phyloP scores from a whole-genome alignment of 92 coral and sea anemone genomes.

The Epizoanthus rinbou region DNA sequence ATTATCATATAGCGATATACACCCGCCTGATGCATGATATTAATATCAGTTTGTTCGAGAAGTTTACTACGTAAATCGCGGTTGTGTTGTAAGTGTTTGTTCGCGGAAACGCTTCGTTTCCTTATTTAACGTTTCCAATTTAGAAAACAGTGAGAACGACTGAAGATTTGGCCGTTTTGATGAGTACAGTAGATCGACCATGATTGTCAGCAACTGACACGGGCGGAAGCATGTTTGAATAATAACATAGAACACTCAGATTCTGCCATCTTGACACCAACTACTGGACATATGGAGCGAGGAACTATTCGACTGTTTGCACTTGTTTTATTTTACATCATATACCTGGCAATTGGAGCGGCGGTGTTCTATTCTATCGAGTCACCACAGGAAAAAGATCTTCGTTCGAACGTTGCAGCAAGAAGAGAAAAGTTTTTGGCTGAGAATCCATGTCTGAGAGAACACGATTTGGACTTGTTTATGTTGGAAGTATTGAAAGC shows the following conservation, averaged over 20 bases:
- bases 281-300: conserved; percentile 18
- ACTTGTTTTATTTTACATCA: conserved; percentile 20
- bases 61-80: background rate
- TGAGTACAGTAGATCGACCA: background rate
- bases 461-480: conserved; percentile 19
- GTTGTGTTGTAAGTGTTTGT: conserved; percentile 9
- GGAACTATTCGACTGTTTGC: conserved; percentile 23
- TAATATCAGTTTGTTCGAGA: background rate
- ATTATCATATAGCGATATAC: conserved; percentile 9
- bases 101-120: conserved; percentile 21
- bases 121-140: background rate
- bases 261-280: background rate
- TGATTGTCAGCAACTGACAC: conserved; percentile 14
- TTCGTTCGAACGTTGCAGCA: conserved; percentile 6
- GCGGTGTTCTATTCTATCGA: conserved; percentile 36
- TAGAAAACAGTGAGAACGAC: background rate
- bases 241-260: too few species aligned
- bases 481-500: conserved; percentile 26
- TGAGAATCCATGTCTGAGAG: conserved; percentile 29
- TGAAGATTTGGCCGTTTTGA: background rate
- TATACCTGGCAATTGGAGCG: conserved; percentile 35
- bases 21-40: background rate
- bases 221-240: background rate
- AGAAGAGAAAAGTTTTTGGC: conserved; percentile 30
- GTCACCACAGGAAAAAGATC: conserved; percentile 35